Base-by-base conservation (phyloP, 1,140 invertebrate genomes). In the Plectus sambesii region DNA sequence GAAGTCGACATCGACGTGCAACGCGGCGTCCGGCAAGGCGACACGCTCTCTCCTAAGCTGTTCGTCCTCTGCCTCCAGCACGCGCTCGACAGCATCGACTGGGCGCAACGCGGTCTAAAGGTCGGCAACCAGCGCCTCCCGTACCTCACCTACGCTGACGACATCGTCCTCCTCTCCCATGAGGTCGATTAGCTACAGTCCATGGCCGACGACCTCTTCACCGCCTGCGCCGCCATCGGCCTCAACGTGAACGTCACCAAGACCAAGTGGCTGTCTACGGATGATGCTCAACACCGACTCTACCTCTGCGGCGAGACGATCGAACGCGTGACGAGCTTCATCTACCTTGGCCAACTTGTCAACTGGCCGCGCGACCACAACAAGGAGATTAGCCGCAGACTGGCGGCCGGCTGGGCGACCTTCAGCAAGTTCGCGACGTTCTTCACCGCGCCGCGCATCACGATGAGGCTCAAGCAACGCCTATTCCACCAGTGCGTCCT, bases 11-110 rank as follows among this genome's bases (percentile, higher is more conserved):
- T 38, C 26, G 49, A 36, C 5, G 17, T 24, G 1, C n/a, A 51
- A 35, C 48, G 62, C 20, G 75, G 74, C 0, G 74, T 76, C 1
- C 69, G 72, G 35, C 75, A 77, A 48, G 75, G 76, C 0, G 74
- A 77, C 43, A 71, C 74, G 0, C 58, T 77, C 2, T 70, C 65
- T 0, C 72, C 74, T 0, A 15, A 74, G 2, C 55, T 76, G 2
- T 77, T 76, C 47, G 76, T 75, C 49, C 38, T 72, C 25, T 69
- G 70, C 0, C 60, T 76, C 35, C 72, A 77, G 38, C 47, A 61
- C 0, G 39, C 68, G 0, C 46, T 75, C 3, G n/a, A 47, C 47
- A 17, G 38, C 8, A 12, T 27, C 2, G 9, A 68, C 6, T 43
- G 43, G 2, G 17, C n/a, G 0, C 43, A 48, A 3, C 41, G 41